Evolutionary conservation across 2,888 invertebrate species (phyloP).

Genomic region (Ernsta delagoae): DNA sequence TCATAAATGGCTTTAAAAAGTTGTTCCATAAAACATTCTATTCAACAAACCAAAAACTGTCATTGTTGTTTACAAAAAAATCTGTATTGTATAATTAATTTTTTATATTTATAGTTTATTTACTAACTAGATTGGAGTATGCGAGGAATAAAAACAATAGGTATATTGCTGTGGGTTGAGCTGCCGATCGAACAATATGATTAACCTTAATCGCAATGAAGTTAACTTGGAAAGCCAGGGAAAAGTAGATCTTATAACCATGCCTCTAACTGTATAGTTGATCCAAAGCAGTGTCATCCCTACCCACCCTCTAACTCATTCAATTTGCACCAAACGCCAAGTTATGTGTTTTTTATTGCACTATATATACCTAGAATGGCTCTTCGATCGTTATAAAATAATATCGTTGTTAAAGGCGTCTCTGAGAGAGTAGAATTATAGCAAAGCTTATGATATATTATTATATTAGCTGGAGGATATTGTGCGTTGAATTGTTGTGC

Average conservation of each 20-base stretch:
- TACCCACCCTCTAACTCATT: conserved; percentile 61
- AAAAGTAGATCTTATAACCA: conserved; percentile 47
- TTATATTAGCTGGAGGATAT: no score
- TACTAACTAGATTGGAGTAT: not conserved
- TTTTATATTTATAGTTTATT: no score
- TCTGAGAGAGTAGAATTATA: conserved; percentile 1
- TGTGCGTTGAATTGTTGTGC: not conserved
- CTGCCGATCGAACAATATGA: conserved; percentile 42
- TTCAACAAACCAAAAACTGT: no score
- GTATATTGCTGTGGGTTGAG: conserved; percentile 31
- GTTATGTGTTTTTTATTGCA: conserved; percentile 81
- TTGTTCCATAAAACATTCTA: not conserved
- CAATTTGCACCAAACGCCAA: conserved; percentile 70
- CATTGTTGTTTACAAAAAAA: no score
- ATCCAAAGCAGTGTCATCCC: conserved; percentile 39
- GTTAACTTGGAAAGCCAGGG: conserved; percentile 42
- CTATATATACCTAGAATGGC: conserved; percentile 67
- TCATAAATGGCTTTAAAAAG: not conserved
- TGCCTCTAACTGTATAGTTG: conserved; percentile 13
- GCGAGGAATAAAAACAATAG: conserved; percentile 34
- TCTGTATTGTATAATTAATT: no score
- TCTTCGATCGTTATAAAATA: conserved; percentile 60
- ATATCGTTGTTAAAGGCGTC: conserved; percentile 21
- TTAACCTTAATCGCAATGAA: conserved; percentile 64
- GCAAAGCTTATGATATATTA: no score